Base-by-base conservation (phyloP, 2,888 invertebrate genomes). In the Polietes domitor region DNA sequence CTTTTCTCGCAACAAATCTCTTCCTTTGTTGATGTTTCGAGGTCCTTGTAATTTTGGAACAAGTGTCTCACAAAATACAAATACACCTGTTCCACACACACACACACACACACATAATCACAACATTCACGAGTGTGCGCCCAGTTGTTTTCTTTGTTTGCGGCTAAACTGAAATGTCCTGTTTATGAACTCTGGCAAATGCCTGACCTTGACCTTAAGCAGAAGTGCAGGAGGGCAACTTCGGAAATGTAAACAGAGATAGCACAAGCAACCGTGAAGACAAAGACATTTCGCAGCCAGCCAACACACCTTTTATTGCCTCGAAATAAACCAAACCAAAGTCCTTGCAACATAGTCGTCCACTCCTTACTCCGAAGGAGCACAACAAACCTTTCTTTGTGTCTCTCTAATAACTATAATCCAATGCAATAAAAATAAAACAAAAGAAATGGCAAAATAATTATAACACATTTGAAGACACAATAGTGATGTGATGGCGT, bases 131-230 rank as follows among this genome's bases (percentile, higher is more conserved):
- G 47, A 41, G 12, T 7, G 2, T 41, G 12, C 41, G 41, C 41
- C 41, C 32, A 32, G 3, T 32, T 12, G 6, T 41, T 41, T 41
- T 10, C 41, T 41, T 41, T 41, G 41, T 41, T 41, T 41, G 41
- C 12, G 41, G 2, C 41, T 10, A 5, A 41, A 24, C 12, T 6
- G 15, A 58, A 26, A 26, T 58, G 17, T 26, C 12, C 12, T 12
- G 15, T 26, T 61, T 61, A 61, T 61, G 61, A 61, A 28, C 61
- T 28, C n/a, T 28, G 28, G 26, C 28, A 61, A 61, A 32, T 47
- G 24, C 2, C 28, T 58, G 28, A 61, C 61, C 61, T 61, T 61
- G 61, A 61, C 61, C 61, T 61, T 61, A 61, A 28, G 32, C 61
- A 61, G 15, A 28, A 26, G 58, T 37, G 37, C 37, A 37, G n/a